Base-by-base conservation (phyloP, 2,888 invertebrate species). In the Tuta absoluta region DNA sequence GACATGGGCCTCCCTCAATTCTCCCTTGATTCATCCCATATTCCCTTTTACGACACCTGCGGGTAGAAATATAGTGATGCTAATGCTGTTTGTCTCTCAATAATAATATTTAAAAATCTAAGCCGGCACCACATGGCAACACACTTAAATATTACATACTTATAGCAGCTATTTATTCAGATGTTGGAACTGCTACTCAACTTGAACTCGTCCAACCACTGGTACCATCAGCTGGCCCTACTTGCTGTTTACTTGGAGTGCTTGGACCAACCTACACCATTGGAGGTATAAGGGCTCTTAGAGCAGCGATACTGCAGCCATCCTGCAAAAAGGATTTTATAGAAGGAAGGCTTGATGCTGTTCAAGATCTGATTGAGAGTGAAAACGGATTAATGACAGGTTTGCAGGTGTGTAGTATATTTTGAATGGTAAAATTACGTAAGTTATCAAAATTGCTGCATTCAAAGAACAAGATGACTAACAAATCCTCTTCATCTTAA, bases 301-400 rank as follows among this genome's bases (percentile, higher is more conserved):
- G 98, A 63, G 95, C 97, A 0, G 94, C 94, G 61, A 95, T 98
- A 69, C 87, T 96, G 10, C 96, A 96, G 80, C 98, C 98, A 0
- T 94, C 95, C 0, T 95, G 93, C 75, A 93, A 95, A 62, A 80
- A 92, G 64, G 86, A 92, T 0, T 90, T 94, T 2, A 96, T 98
- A 66, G 92, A 93, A 70, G 89, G 92, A 19, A 92, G 97, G 57
- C 92, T 96, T 65, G 94, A 95, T 69, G 95, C 96, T 63, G 94
- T 98, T 0, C 92, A 95, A 65, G 97, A 98, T 81, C 85, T 98
- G 7, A 93, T 95, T 24, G 93, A 93, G 48, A 94, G 95, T 76
- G 93, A 94, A 62, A 92, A 94, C n/a, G 87, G 92, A 14, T 83
- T 95, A 14, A 93, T 95, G 76, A 86, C 89, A 28, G 92, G 92